Base-by-base conservation (phyloP, 2,888 invertebrate genomes). In the Mythimna pallens region DNA sequence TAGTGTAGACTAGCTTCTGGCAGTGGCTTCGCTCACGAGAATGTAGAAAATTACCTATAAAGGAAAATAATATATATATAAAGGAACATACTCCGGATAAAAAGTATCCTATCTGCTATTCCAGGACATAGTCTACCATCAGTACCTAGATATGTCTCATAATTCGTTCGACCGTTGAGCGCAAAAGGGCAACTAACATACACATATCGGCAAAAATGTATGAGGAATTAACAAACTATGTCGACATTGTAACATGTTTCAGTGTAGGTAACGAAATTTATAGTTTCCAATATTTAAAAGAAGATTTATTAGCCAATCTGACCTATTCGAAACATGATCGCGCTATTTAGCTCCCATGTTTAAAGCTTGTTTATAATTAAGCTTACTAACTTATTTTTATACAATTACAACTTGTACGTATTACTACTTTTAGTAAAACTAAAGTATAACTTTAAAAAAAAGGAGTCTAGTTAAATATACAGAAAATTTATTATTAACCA, bases 191-290 rank as follows among this genome's bases (percentile, higher is more conserved):
- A 25, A 25, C 25, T n/a, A n/a, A 25, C 1, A 25, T 3, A 25
- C 3, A 25, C 25, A 25, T 30, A 30, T 3, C 30, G 2, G 9
- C 8, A 30, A 43, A 43, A 65, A 67, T 34, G 34, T 25, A 22
- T 43, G n/a, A 17, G 8, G 3, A 12, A 22, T 22, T 12, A 2
- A 8, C 17, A 22, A 54, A 69, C 66, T 40, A 65, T n/a, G 52
- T 54, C 30, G 20, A 12, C 7, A 34, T 20, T 14, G 12, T 66
- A 47, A 66, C 67, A 57, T 20, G n/a, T 70, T 70, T 57, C 67
- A 66, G 43, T 6, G 7, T 40, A 30, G 40, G 20, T 20, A 70
- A 47, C 43, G 4, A 70, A 57, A 34, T 61, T 0, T 25, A 0
- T 50, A 30, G 8, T 69, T 34, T 17, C 20, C 20, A 2, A 9